Percentiles rank a stretch among this genome's conserved stretches.
Evolutionary conservation across 2,888 invertebrate species (phyloP).

Genomic region (Caenorhabditis sp.): DNA sequence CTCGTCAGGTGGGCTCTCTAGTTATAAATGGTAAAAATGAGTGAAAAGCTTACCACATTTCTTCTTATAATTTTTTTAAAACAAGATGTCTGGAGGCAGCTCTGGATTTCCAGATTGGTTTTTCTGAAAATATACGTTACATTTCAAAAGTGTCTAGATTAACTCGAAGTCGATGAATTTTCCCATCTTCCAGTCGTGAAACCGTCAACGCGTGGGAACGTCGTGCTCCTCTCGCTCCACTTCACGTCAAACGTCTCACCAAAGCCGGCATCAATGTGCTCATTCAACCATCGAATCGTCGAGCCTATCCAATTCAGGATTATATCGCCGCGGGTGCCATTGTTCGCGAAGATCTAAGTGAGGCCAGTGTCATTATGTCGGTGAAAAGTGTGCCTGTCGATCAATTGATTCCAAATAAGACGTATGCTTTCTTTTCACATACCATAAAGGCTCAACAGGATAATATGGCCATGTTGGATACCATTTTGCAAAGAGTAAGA

Average conservation of each 20-base stretch:
- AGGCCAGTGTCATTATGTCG: conserved; percentile 93
- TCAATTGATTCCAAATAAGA: conserved; percentile 90
- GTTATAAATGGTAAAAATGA: too few relatives aligned
- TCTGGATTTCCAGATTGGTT: too few relatives aligned
- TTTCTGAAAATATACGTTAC: too few relatives aligned
- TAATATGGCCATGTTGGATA: conserved; percentile 96
- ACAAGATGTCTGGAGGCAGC: too few relatives aligned
- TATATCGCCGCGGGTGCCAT: conserved; percentile 91
- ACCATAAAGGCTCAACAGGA: conserved; percentile 98
- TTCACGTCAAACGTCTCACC: conserved; percentile 87
- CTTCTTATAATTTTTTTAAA: too few relatives aligned
- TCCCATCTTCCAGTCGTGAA: conserved; percentile 70
- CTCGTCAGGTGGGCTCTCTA: too few relatives aligned
- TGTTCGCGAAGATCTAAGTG: conserved; percentile 93
- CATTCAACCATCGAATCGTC: conserved; percentile 95
- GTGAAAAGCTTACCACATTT: too few relatives aligned
- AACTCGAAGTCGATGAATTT: too few relatives aligned
- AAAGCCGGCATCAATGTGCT: conserved; percentile 90
- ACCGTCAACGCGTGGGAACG: conserved; percentile 77
- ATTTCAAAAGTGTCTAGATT: too few relatives aligned
- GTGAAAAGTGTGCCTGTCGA: conserved; percentile 84
- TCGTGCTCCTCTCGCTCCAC: conserved; percentile 90
- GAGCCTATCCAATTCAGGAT: conserved; percentile 96
- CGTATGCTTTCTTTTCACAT: conserved; percentile 98
- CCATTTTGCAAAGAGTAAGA: conserved; percentile 82